These are phyloP conservation scores for Leucosticte australis DNA, from an alignment of 2,113 vertebrate species.

Conservation along the genomic window DNA sequence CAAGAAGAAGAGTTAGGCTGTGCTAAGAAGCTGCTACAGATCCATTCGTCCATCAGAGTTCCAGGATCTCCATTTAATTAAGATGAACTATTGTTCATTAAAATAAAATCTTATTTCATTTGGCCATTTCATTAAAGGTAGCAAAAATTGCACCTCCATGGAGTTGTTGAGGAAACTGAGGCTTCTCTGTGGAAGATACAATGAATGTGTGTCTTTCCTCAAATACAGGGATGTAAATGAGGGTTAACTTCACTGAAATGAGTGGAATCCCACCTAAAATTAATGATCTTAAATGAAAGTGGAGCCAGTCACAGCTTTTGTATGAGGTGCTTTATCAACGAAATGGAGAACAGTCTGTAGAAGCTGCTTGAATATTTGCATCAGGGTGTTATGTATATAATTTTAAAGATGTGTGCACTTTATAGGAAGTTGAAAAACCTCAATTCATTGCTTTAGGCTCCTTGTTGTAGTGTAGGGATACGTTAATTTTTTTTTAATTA, in stretches of 20 bases:
- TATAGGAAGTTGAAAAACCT: background rate
- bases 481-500: background rate
- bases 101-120: background rate
- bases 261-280: background rate
- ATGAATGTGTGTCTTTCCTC: background rate
- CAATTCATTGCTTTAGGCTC: background rate
- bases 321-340: background rate
- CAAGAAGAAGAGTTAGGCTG: background rate
- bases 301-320: background rate
- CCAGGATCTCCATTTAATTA: background rate
- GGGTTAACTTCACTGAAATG: background rate
- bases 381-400: background rate
- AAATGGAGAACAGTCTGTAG: background rate
- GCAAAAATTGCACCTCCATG: background rate
- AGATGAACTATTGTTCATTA: background rate
- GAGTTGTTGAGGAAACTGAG: background rate
- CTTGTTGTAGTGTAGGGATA: background rate
- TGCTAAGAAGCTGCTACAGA: background rate
- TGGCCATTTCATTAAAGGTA: background rate
- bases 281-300: background rate
- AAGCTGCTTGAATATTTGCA: background rate
- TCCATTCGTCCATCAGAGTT: background rate
- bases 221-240: background rate
- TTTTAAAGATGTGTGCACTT: background rate
- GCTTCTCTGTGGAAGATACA: background rate